Evolutionary conservation across 2,113 vertebrate genomes (phyloP).

Genomic region (Oncorhynchus clarkii): DNA sequence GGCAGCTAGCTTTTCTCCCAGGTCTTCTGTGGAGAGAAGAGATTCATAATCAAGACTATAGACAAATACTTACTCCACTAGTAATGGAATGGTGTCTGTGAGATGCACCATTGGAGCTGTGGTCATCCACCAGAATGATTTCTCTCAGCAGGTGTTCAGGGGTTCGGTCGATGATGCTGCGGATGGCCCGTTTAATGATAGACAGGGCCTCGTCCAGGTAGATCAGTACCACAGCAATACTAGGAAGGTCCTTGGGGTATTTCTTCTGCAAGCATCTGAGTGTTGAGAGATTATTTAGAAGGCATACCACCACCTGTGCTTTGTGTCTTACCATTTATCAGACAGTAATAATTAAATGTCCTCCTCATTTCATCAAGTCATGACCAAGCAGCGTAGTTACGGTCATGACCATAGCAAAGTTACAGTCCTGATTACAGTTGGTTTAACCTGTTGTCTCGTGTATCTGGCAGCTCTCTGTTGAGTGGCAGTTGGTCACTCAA

Average conservation of each 20-base stretch:
- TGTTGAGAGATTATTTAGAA: slow-evolving; percentile 24
- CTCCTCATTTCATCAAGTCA: no score
- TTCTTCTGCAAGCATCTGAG: slow-evolving; percentile 62
- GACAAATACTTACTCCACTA: neutral
- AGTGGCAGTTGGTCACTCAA: slow-evolving; percentile 69
- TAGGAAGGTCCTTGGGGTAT: slow-evolving; percentile 72
- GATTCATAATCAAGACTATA: no score
- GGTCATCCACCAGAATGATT: slow-evolving; percentile 79
- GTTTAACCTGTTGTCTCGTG: slow-evolving; percentile 27
- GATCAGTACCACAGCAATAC: slow-evolving; percentile 73
- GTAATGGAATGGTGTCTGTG: slow-evolving; percentile 7
- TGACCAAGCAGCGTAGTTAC: no score
- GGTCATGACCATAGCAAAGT: neutral
- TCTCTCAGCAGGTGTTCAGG: slow-evolving; percentile 73
- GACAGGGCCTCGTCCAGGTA: slow-evolving; percentile 79
- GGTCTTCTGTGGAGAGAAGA: slow-evolving; percentile 53
- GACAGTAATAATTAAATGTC: no score
- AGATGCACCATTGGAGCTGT: slow-evolving; percentile 73
- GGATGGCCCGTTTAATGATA: slow-evolving; percentile 70
- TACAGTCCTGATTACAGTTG: no score
- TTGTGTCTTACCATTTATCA: no score
- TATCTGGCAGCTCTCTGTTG: slow-evolving; percentile 62
- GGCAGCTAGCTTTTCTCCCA: slow-evolving; percentile 53
- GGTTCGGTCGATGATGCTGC: slow-evolving; percentile 71
- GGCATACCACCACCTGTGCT: no score